phyloP scores from a whole-genome alignment of 1,140 invertebrate species.

The Philotrypesis tridentata region DNA sequence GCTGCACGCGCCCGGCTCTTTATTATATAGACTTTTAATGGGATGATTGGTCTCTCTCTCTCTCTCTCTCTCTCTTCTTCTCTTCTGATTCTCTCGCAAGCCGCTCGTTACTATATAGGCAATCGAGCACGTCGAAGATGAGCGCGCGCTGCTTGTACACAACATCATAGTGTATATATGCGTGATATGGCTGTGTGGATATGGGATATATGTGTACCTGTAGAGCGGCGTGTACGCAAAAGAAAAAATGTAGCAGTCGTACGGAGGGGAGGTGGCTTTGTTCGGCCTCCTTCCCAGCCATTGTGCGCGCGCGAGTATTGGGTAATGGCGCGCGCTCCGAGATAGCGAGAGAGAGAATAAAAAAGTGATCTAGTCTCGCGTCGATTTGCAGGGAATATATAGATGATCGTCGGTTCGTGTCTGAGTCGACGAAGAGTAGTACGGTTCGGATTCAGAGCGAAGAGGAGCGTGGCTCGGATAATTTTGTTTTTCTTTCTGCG shows the following conservation, averaged over 20 bases:
- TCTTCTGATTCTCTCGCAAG: too few relatives aligned
- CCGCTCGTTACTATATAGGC: neutral
- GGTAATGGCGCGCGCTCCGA: slow-evolving; percentile 1
- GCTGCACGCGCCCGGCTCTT: neutral
- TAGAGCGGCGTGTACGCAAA: neutral
- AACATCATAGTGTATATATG: neutral
- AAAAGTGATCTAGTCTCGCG: slow-evolving; percentile 1
- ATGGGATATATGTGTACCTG: too few relatives aligned
- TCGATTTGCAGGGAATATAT: neutral
- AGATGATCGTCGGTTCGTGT: too few relatives aligned
- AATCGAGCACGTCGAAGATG: slow-evolving; percentile 26
- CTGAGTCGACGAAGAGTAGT: too few relatives aligned
- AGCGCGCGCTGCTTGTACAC: neutral
- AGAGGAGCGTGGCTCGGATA: too few relatives aligned
- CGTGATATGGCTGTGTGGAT: too few relatives aligned
- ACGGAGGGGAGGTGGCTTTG: neutral
- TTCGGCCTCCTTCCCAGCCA: neutral
- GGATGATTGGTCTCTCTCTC: slow-evolving; percentile 38
- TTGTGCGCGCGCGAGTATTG: neutral
- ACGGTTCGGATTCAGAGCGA: too few relatives aligned
- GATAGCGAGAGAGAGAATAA: neutral
- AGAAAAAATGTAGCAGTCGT: neutral
- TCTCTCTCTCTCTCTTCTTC: too few relatives aligned
- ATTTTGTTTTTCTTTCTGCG: too few relatives aligned
- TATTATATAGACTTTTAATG: slow-evolving; percentile 44